phyloP scores from a whole-genome alignment of 2,797 vertebrate genomes.

The Rhynchonycteris naso region DNA sequence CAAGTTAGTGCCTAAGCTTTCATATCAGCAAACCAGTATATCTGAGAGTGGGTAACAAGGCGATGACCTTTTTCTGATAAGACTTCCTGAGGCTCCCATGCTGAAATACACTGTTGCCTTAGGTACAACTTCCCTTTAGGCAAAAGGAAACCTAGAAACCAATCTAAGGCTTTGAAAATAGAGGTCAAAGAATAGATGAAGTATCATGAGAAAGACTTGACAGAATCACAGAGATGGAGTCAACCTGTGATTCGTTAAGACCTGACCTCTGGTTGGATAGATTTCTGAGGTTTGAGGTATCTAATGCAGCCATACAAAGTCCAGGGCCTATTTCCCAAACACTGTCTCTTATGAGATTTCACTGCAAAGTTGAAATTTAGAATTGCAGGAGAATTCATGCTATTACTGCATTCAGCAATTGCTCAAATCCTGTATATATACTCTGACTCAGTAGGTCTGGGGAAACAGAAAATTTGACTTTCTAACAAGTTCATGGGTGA shows the following conservation, averaged over 20 bases:
- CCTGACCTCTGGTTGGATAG: background rate
- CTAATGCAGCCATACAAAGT: background rate
- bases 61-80: conserved; percentile 70
- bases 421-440: background rate
- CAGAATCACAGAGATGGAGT: conserved; percentile 55
- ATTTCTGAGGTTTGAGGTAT: conserved; percentile 22
- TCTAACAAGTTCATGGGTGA: background rate
- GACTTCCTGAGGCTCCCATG: conserved; percentile 63
- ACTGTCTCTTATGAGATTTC: background rate
- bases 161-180: conserved; percentile 72
- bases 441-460: background rate
- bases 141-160: conserved; percentile 60
- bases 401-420: background rate
- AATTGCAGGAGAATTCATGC: background rate
- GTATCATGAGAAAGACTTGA: conserved; percentile 53
- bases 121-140: conserved; percentile 57
- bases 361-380: conserved; percentile 37
- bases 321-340: conserved; percentile 20
- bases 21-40: conserved; percentile 58
- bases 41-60: conserved; percentile 74
- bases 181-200: conserved; percentile 72
- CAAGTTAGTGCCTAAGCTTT: conserved; percentile 73
- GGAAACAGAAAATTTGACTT: conserved; percentile 6
- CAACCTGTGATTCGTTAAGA: conserved; percentile 50
- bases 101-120: conserved; percentile 66